Base-by-base conservation (phyloP, 1,140 invertebrate species). In the Euschistus heros region DNA sequence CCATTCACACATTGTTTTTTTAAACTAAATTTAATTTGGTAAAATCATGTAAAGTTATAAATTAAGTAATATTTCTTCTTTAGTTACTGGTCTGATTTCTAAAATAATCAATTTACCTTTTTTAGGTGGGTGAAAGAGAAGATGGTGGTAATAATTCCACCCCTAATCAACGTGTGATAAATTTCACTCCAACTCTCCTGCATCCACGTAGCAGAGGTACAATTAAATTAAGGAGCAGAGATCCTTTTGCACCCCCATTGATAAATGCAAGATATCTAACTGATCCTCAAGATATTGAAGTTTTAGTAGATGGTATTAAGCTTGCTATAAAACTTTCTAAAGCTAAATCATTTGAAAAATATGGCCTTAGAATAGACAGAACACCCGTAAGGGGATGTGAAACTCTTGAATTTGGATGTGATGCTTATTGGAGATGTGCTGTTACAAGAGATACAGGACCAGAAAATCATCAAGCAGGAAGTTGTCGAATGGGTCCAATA, bases 221-320 rank as follows among this genome's bases (percentile, higher is more conserved):
- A 69, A 72, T 93, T 0, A 82, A 81, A 15, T 73, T 95, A 2
- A 79, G 81, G 33, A 84, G 83, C 0, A 80, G 77, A n/a, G 84
- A 97, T 80, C 93, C 93, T 0, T 73, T 83, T 0, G 82, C 84
- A 5, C 81, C 85, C 30, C 94, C 94, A 0, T 72, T 86, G n/a
- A 89, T 97, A 71, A 83, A 90, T 71, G 88, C 91, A 0, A 91
- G 89, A 71, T 94, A 94, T 74, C 77, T 93, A 59, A 84, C 80
- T 4, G 81, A 89, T 65, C 82, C 85, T 0, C 82, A 88, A 60
- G 90, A 92, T 73, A 80, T 89, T 0, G 83, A 81, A 62, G 81
- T 79, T 0, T 75, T 92, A 2, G 80, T 91, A 5, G 88, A 90
- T 69, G 88, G 87, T 22, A 79, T 84, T 27, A 91, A 87, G 74